Conservation (phyloP, 2,797 vertebrate species). For the Peromyscus melanophrys region DNA sequence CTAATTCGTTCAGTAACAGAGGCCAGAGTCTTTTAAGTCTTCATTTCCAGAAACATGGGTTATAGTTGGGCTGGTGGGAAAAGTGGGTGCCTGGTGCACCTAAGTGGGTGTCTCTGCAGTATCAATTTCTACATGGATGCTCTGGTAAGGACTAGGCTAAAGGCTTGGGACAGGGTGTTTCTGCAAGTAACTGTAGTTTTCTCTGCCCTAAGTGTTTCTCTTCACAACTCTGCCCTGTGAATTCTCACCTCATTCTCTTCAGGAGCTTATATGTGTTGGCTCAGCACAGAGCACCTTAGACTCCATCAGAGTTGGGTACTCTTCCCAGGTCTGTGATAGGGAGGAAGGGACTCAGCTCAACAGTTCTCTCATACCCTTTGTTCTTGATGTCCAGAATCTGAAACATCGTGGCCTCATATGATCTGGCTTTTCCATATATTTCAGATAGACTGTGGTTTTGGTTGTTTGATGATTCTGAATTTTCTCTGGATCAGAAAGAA, state of each 20-base stretch:
- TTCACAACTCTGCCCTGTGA: background rate
- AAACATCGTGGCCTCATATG: no score
- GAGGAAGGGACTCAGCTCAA: background rate
- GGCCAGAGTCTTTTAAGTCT: background rate
- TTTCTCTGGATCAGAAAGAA: background rate
- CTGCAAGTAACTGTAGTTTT: background rate
- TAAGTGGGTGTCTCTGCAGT: background rate
- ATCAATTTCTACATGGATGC: background rate
- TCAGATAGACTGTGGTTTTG: background rate
- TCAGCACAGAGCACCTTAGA: background rate
- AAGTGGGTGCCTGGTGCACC: background rate
- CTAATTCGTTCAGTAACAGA: background rate
- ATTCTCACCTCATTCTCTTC: no score
- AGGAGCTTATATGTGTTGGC: no score
- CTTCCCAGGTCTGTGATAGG: background rate
- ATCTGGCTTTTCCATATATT: background rate
- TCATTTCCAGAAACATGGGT: background rate
- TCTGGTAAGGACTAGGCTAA: no score
- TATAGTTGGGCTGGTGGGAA: background rate
- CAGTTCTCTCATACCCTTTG: rapidly evolving
- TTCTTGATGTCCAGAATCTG: background rate
- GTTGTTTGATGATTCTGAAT: background rate
- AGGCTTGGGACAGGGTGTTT: no score
- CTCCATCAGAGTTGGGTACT: background rate
- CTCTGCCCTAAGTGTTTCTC: background rate